A percentile compares a stretch with the other conserved stretches of the same genome.
Conservation (phyloP, 1,140 invertebrate species). For the Temnothorax nylanderi region DNA sequence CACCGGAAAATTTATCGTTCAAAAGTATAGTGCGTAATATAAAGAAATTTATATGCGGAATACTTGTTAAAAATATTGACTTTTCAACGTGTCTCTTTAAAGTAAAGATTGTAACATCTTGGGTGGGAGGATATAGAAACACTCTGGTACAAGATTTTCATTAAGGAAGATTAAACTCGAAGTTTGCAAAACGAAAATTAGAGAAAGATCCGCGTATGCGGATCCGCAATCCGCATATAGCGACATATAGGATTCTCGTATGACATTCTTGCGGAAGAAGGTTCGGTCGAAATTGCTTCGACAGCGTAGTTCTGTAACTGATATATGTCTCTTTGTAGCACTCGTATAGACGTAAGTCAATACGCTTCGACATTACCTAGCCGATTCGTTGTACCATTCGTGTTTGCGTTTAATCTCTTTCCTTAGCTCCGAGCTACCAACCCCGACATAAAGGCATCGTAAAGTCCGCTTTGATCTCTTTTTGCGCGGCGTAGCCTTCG, state of each 20-base stretch:
- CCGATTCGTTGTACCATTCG: conserved; percentile 59
- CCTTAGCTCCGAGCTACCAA: conserved; percentile 38
- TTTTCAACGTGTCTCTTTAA: not conserved
- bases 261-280: conserved; percentile 23
- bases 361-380: conserved; percentile 49
- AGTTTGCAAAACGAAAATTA: not conserved
- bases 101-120: not conserved
- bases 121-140: not conserved
- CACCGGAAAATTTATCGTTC: not conserved
- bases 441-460: conserved; percentile 46
- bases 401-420: conserved; percentile 62
- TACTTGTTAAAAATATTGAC: not conserved
- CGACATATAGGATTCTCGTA: not conserved
- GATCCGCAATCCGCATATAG: not conserved
- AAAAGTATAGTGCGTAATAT: not conserved
- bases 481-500: not conserved
- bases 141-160: not conserved
- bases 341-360: conserved; percentile 45
- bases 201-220: not conserved
- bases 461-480: conserved; percentile 52
- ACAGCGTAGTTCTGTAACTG: conserved; percentile 33
- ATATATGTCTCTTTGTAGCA: conserved; percentile 40
- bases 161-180: not conserved
- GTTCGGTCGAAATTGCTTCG: conserved; percentile 23
- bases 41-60: not conserved